Evolutionary conservation across 2,113 vertebrate genomes (phyloP), one percentile per base, ranked within the genome.

Genomic region (Dendrocopos noguchii): DNA sequence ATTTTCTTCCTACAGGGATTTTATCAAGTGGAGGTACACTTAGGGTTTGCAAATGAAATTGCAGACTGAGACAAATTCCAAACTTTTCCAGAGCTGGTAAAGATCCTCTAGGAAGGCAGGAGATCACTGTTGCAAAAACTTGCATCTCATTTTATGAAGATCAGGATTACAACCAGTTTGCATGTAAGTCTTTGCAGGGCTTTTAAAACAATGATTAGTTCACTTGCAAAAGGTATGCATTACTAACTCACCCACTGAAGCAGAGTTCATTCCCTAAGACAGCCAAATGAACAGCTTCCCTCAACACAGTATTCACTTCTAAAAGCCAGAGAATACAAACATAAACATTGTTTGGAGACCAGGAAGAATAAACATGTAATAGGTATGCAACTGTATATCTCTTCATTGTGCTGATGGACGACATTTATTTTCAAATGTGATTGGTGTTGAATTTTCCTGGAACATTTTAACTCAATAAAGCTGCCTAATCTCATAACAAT

Each of bases 391-490:
- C 66, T 81, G 47, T 46, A 12, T 67, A 50, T 42, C 83, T 89
- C 84, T 71, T 91, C 60, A 71, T 53, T 60, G 61, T 80, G 42
- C 59, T 87, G 39, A 52, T 80, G 53, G 94, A 65, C 31, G 94
- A 65, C 31, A 59, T 65, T 77, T 92, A 53, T 72, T 94, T 89
- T 75, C 31, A 86, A 94, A 68, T 67, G n/a, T 57, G 61, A 90
- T 59, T 83, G 34, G 44, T 88, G 85, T 84, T 91, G 50, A 85
- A 80, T 83, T 66, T 24, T 92, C 57, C 66, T 83, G 44, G 61
- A 96, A 55, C 15, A 29, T 56, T 89, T 68, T 50, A 86, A 75
- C 60, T 74, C 74, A 97, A 91, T 80, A 89, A 93, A 94, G 22
- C 46, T 94, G 59, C 64, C 65, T 88, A 29, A 50, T 93, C 67